Evolutionary conservation across 2,888 invertebrate genomes (phyloP).

Genomic region (Cryptops parisi): DNA sequence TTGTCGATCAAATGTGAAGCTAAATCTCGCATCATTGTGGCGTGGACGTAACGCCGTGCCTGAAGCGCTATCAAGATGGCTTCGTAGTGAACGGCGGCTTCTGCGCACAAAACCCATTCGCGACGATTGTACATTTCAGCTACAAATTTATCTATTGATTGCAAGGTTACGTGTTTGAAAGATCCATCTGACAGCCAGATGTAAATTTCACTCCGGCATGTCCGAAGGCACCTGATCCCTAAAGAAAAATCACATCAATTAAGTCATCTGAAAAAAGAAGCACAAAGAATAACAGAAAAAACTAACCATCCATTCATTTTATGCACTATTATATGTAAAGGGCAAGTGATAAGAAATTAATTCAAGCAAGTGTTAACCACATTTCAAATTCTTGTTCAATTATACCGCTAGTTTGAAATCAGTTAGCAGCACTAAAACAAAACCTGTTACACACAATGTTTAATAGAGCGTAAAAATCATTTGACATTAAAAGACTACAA

Average conservation of each 20-base stretch:
- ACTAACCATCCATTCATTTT: neutral
- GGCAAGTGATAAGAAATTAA: too few species aligned
- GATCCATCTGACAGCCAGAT: neutral
- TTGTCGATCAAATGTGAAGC: neutral
- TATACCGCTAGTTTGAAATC: too few species aligned
- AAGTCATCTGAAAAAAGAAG: neutral
- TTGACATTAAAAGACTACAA: too few species aligned
- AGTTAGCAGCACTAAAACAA: too few species aligned
- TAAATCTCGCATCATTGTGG: neutral
- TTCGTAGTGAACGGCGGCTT: constrained; percentile 3
- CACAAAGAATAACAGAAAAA: neutral
- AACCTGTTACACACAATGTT: too few species aligned
- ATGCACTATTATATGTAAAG: too few species aligned
- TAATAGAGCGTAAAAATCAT: too few species aligned
- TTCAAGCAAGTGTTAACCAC: too few species aligned
- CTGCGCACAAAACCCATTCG: constrained; percentile 1
- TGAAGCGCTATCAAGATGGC: neutral
- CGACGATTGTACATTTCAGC: neutral
- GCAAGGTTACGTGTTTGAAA: neutral
- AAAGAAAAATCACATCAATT: too few species aligned
- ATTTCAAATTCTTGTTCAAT: too few species aligned
- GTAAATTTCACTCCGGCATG: neutral
- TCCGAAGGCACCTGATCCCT: neutral
- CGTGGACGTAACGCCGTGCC: neutral
- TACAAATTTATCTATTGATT: constrained; percentile 2